Base-by-base conservation (phyloP, 2,888 invertebrate species). In the Andrena minutula region DNA sequence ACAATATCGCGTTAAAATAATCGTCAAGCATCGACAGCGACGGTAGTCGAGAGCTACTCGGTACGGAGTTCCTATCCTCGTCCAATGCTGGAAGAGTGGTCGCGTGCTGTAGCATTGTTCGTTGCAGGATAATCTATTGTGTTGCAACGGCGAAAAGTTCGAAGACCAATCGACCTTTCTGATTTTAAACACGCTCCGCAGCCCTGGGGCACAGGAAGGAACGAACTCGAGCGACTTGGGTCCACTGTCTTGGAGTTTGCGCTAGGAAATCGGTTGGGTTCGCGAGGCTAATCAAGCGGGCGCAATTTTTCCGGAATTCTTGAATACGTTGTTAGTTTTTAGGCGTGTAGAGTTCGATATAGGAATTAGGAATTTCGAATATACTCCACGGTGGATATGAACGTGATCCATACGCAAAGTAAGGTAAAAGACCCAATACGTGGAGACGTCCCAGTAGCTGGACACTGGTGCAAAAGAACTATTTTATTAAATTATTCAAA, bases 61-160 rank as follows among this genome's bases (percentile, higher is more conserved):
- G 41, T 41, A 26, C 51, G 30, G 3, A 10, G 23, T 63, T 71
- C 53, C 47, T 28, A 12, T 49, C 49, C 53, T 30, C 23, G 35
- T 26, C 49, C 28, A 49, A 23, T 35, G 35, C 32, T 56, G 68
- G 47, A 66, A 66, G 51, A 66, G 61, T 51, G 78, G 79, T 79
- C 81, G 74, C 74, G 80, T 74, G 81, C 61, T 49, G 70, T 26
- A 28, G 63, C 78, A 82, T 82, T 80, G 75, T 82, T 69, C 70
- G 16, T 30, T 30, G 53, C 56, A 1, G 70, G 72, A 75, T 65
- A 73, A 32, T 47, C 70, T 49, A 75, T 82, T 80, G 81, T 82
- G 75, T 75, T 8, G 81, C 80, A 82, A 82, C 81, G 56, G 41
- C 28, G n/a, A 70, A 72, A 65, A 71, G 69, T 60, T 66, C 26